phyloP scores from a whole-genome alignment of 2,888 invertebrate species.

The Drosophila infuscata region DNA sequence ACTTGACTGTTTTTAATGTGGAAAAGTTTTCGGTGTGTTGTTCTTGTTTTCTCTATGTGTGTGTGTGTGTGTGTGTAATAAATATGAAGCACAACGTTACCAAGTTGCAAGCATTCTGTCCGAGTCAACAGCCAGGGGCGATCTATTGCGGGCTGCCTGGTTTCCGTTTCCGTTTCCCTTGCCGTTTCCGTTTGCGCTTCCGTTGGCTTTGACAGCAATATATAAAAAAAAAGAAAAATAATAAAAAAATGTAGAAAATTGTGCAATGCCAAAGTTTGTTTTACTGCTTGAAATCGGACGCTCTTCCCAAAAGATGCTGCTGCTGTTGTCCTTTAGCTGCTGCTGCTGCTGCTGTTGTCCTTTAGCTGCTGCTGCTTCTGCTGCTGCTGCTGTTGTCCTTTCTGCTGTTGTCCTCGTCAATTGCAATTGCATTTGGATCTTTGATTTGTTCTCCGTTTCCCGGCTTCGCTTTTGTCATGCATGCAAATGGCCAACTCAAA shows the following conservation, averaged over 20 bases:
- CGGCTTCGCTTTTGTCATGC: constrained; percentile 39
- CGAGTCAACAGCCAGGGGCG: constrained; percentile 24
- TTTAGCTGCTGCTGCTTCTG: constrained; percentile 1
- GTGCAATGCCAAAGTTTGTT: constrained; percentile 58
- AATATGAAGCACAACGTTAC: constrained; percentile 68
- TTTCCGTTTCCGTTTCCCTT: constrained; percentile 55
- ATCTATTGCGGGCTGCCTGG: constrained; percentile 52
- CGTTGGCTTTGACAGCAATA: constrained; percentile 63
- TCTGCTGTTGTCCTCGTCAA: constrained; percentile 42
- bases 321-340: constrained; percentile 12
- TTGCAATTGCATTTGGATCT: constrained; percentile 56
- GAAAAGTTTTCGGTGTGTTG: constrained; percentile 45
- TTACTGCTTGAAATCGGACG: constrained; percentile 57
- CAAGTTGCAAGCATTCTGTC: constrained; percentile 53
- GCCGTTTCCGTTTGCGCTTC: constrained; percentile 51
- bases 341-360: constrained; percentile 8
- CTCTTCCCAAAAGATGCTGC: constrained; percentile 33
- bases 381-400: constrained; percentile 4
- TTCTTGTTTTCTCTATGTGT: constrained; percentile 19
- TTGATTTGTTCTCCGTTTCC: constrained; percentile 50
- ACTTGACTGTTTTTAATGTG: constrained; percentile 72
- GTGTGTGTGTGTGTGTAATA: constrained; percentile 52
- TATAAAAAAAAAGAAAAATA: constrained; percentile 29
- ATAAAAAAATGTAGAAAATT: constrained; percentile 14
- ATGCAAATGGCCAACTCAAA: constrained; percentile 55